Evolutionary conservation across 1,140 invertebrate genomes (phyloP), one percentile per base, ranked within the genome.

Genomic region (Gerris buenoi): DNA sequence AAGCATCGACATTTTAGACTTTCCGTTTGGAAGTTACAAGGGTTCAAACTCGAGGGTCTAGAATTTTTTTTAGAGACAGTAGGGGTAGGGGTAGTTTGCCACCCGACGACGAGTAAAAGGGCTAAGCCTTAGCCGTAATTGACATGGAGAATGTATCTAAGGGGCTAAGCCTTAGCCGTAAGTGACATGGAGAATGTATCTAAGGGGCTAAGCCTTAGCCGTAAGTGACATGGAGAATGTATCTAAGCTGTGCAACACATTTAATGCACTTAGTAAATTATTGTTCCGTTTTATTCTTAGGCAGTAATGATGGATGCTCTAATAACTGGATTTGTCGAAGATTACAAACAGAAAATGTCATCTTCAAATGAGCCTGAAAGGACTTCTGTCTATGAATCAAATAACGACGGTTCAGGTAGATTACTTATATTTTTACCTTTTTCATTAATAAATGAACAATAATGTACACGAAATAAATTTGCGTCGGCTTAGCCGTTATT

Each of bases 251-350:
- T 13, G 10, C 23, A 64, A 25, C 27, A 57, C 25, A 56, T 23
- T 22, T 22, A 5, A 59, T 3, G 25, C 15, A 14, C 25, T 64
- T 65, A 27, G 28, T 25, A 65, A 14, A 22, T 68, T 14, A 63
- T 63, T 66, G 27, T 67, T 69, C 65, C 46, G 56, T 66, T 70
- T 70, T 69, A 68, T 29, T 66, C 71, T 74, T 2, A 82, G 82
- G 90, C 91, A 59, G 84, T 88, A 68, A 88, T 95, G 83, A 94
- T 96, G 87, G 91, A 96, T 78, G 90, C 89, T 1, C 78, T 96
- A 23, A 93, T 96, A 66, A 85, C 88, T 57, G 85, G 87, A 64
- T 95, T 93, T 77, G 89, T 90, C 1, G 87, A 88, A 28, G 86
- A 89, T 69, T 80, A 86, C 67, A 81, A 82, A 75, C 75, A 79